Conservation (phyloP, 1,140 invertebrate species). For the Sitobion miscanthi region DNA sequence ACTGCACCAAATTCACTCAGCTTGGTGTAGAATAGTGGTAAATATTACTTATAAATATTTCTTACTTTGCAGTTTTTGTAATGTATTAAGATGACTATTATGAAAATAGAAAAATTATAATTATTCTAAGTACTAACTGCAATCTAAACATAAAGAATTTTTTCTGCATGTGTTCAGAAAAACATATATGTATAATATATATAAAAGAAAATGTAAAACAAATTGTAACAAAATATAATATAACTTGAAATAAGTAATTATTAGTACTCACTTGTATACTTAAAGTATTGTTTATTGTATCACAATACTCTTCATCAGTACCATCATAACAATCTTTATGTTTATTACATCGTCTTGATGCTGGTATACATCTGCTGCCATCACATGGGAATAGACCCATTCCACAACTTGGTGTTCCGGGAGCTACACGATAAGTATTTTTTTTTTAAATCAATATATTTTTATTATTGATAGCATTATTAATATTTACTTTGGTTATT, state of each 20-base stretch:
- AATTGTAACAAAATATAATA: neutral
- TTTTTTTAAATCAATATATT: neutral
- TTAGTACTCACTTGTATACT: conserved; percentile 65
- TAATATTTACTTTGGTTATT: conserved; percentile 39
- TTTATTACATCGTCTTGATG: conserved; percentile 71
- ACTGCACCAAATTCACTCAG: too few species aligned
- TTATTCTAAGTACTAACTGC: too few species aligned
- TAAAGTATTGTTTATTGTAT: conserved; percentile 62
- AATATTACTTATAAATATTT: too few species aligned
- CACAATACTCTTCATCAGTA: conserved; percentile 75
- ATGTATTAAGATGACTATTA: too few species aligned
- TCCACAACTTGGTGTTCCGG: conserved; percentile 65
- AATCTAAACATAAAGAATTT: too few species aligned
- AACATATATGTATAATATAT: too few species aligned
- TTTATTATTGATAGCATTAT: neutral
- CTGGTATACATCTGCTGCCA: conserved; percentile 68
- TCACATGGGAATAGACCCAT: conserved; percentile 71
- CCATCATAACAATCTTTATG: conserved; percentile 73
- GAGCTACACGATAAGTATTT: conserved; percentile 43
- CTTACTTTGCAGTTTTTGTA: too few species aligned
- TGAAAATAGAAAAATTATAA: too few species aligned
- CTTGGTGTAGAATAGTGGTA: too few species aligned
- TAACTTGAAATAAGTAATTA: neutral
- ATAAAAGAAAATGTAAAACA: too few species aligned
- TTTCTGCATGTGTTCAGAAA: too few species aligned